Evolutionary conservation across 1,140 invertebrate genomes (phyloP).

Genomic region (Micrasema minimum): DNA sequence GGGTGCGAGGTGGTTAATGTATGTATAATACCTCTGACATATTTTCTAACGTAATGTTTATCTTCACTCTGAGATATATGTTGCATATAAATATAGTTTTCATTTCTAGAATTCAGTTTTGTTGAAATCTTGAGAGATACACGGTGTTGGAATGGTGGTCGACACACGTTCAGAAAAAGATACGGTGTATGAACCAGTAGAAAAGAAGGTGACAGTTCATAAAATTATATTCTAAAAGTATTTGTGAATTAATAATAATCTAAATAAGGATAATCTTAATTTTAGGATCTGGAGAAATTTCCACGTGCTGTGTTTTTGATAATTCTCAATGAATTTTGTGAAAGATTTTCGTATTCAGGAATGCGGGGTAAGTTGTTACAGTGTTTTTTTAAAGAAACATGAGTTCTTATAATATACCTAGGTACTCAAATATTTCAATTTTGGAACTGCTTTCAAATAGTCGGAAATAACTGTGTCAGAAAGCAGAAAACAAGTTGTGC

Average conservation of each 20-base stretch:
- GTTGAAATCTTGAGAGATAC: not conserved
- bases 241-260: not conserved
- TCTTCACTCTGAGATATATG: not conserved
- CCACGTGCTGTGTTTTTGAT: constrained; percentile 48
- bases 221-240: not conserved
- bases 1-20: not conserved
- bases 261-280: constrained; percentile 3
- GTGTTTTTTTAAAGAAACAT: not conserved
- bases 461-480: no score
- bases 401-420: no score
- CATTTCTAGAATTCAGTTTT: not conserved
- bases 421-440: no score
- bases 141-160: not conserved
- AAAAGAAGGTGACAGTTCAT: constrained; percentile 35
- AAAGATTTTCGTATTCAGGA: constrained; percentile 52
- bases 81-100: not conserved
- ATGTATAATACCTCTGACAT: not conserved
- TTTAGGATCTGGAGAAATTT: constrained; percentile 48
- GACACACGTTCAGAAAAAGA: constrained; percentile 13
- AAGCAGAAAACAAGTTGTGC: no score
- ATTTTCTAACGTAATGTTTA: not conserved
- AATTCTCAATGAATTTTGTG: constrained; percentile 52
- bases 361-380: constrained; percentile 46
- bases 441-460: no score
- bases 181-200: constrained; percentile 26